Percentiles rank a stretch among this genome's conserved stretches.
Evolutionary conservation across 2,888 invertebrate genomes (phyloP).

Genomic region (Dynastes maya): DNA sequence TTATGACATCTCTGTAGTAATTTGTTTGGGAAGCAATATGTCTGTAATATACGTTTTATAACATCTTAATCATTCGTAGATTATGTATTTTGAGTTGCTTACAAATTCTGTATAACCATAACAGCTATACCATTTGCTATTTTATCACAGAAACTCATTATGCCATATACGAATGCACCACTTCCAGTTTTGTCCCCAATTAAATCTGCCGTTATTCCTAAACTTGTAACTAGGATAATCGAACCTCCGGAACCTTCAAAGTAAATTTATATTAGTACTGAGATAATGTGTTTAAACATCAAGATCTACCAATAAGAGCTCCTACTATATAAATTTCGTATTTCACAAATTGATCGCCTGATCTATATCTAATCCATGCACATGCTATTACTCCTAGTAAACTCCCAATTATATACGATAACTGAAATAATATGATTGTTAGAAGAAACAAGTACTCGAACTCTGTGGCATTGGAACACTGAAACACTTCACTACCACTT

Average conservation of each 20-base stretch:
- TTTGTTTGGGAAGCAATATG: constrained; percentile 68
- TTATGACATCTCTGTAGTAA: constrained; percentile 74
- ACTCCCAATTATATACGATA: constrained; percentile 80
- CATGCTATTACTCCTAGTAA: constrained; percentile 78
- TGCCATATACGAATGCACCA: constrained; percentile 93
- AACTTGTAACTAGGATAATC: constrained; percentile 87
- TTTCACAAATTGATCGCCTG: constrained; percentile 71
- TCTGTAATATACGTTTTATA: constrained; percentile 62
- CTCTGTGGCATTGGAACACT: too few relatives aligned
- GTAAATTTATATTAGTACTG: constrained; percentile 26
- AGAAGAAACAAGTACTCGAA: too few relatives aligned
- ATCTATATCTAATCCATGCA: constrained; percentile 79
- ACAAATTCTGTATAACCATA: constrained; percentile 85
- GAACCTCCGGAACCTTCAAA: constrained; percentile 84
- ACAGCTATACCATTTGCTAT: constrained; percentile 90
- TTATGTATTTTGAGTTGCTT: constrained; percentile 64
- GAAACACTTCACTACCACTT: too few relatives aligned
- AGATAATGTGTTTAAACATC: neutral
- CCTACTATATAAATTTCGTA: constrained; percentile 83
- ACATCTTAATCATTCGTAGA: neutral
- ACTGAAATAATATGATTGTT: constrained; percentile 63
- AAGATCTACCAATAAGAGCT: constrained; percentile 78
- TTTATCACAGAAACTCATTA: constrained; percentile 95
- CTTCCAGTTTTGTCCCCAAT: constrained; percentile 87
- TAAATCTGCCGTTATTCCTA: constrained; percentile 90